Evolutionary conservation across 2,888 invertebrate species (phyloP).

Genomic region (Chelonus formosanus): DNA sequence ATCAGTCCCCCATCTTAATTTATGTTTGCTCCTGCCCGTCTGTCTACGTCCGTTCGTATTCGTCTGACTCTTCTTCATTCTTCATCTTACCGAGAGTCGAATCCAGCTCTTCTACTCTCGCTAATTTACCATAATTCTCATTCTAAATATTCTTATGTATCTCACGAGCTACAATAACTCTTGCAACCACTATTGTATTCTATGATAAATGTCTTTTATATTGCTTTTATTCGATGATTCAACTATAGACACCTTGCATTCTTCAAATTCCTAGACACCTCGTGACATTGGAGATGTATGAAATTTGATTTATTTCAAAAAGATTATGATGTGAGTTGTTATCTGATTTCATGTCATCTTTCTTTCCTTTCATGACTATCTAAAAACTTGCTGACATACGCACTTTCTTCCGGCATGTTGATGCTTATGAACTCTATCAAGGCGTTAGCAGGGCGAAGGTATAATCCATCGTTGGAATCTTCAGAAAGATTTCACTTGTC

Average conservation of each 20-base stretch:
- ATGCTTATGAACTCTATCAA: slow-evolving; percentile 11
- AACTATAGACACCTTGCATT: background rate
- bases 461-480: slow-evolving; percentile 24
- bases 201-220: slow-evolving; percentile 4
- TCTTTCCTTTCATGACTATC: background rate
- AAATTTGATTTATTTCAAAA: slow-evolving; percentile 30
- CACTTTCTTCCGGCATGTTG: slow-evolving; percentile 39
- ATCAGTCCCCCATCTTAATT: slow-evolving; percentile 65
- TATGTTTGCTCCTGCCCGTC: slow-evolving; percentile 62
- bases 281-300: slow-evolving; percentile 4
- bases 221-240: background rate
- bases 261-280: slow-evolving; percentile 28
- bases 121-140: slow-evolving; percentile 61
- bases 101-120: slow-evolving; percentile 54
- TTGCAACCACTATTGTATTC: no score
- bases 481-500: slow-evolving; percentile 15
- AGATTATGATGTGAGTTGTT: slow-evolving; percentile 42
- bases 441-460: slow-evolving; percentile 26
- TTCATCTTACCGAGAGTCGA: slow-evolving; percentile 27
- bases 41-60: slow-evolving; percentile 48
- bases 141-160: slow-evolving; percentile 19
- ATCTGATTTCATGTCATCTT: slow-evolving; percentile 28
- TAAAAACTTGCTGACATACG: slow-evolving; percentile 37
- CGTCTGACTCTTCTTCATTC: slow-evolving; percentile 39
- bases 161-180: no score